These are phyloP conservation scores for Heliconius nattereri DNA, from an alignment of 1,140 invertebrate genomes.

Conservation along the genomic window DNA sequence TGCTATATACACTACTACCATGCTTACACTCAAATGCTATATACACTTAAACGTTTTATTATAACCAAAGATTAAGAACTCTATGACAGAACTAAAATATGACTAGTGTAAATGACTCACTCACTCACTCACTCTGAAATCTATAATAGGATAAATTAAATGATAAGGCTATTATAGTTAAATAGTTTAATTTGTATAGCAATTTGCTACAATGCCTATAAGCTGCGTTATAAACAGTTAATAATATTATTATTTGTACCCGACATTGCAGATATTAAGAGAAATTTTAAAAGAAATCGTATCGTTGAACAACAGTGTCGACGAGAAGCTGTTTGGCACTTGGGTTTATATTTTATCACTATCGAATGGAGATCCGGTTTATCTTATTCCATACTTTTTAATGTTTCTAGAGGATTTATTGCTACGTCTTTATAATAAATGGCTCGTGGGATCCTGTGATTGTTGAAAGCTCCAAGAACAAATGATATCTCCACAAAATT, in stretches of 20 bases:
- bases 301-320: conserved; percentile 36
- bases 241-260: not conserved
- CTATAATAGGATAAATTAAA: conserved; percentile 41
- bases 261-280: conserved; percentile 18
- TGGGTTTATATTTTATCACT: conserved; percentile 40
- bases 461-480: not conserved
- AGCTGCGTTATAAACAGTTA: not conserved
- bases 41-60: not conserved
- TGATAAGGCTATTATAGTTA: conserved; percentile 36
- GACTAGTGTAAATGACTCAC: conserved; percentile 1
- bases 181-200: conserved; percentile 37
- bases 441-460: conserved; percentile 31
- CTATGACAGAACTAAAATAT: not conserved
- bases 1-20: no score
- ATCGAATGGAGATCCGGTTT: conserved; percentile 41
- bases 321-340: conserved; percentile 38
- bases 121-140: no score
- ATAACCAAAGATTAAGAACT: not conserved
- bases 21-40: no score
- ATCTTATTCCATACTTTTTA: conserved; percentile 40
- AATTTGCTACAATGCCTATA: conserved; percentile 12
- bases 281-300: conserved; percentile 41
- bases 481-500: not conserved
- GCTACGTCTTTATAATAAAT: conserved; percentile 53
- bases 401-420: conserved; percentile 48